Evolutionary conservation across 2,888 invertebrate species (phyloP), one percentile per base, ranked within the genome.

Genomic region (Onchidella celtica): DNA sequence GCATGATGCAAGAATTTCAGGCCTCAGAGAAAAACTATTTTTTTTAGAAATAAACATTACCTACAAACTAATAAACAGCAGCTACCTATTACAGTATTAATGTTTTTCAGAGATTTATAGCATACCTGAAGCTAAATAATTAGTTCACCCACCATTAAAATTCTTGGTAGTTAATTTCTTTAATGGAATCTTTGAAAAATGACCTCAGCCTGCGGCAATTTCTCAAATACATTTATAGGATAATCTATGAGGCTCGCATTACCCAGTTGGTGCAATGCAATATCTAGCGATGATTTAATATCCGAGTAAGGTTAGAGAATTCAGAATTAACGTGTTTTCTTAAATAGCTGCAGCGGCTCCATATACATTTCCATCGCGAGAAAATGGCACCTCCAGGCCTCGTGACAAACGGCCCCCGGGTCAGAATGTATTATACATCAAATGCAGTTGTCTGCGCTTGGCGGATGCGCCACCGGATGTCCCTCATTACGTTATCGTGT

Each of bases 381-480:
- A n/a, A 61, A 6, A 24, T 6, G 14, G 6, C 11, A 6, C 61
- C 4, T 47, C 27, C 21, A 27, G n/a, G 47, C 2, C 14, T 14
- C 36, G n/a, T 65, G 68, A 77, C 57, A 38, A 57, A 77, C 34
- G 2, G 34, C 21, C 0, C 24, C 1, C 9, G 32, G 68, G 77
- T 77, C 57, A 68, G 21, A 34, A 36, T 0, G 55, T 21, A 36
- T 17, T 36, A 38, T 68, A 68, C 32, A 63, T 77, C 68, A 63
- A 36, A 66, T 34, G 27, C 55, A 24, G 36, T 24, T 72, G 32
- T 47, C 47, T 40, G 66, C 40, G 0, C 76, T 6, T 65, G 66
- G 55, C 76, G 66, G 65, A 32, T 76, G 76, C 34, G 66, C 36
- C 27, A 66, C 34, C 27, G 66, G 32, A 57, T 55, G 34, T 77